Evolutionary conservation across 2,797 vertebrate species (phyloP), one percentile per base, ranked within the genome.

Genomic region (Prionace glauca): DNA sequence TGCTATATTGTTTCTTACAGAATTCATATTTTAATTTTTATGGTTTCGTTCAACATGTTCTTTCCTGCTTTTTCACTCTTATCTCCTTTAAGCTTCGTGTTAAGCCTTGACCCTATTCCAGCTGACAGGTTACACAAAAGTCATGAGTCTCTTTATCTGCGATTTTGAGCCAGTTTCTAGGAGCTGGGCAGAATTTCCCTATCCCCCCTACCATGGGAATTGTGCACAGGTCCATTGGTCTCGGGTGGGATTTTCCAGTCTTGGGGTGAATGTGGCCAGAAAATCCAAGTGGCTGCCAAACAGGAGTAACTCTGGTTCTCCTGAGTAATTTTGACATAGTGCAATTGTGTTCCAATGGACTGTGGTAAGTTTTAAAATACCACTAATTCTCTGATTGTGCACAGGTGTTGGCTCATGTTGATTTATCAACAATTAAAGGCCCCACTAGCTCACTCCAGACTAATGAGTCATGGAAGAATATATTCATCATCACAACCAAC

Each of bases 401-500:
- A 32, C 8, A 88, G 11, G 26, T 88, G 9, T 32, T 26, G 26
- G 7, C n/a, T 50, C 45, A 87, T 26, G 26, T 0, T 90, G 7
- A 32, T 16, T 60, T 90, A 90, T 62, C 87, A 62, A 18, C 22
- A 87, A 26, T 56, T 90, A 56, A 62, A 62, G 62, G 45, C 29
- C 29, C 87, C n/a, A 90, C 12, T 90, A 26, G 0, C 24, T 87
- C 50, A 50, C 56, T 60, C 29, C 62, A 32, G 56, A 50, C 11
- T 50, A 3, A 26, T 18, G 56, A 62, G 12, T 90, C 16, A 10
- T 88, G 72, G 11, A 32, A 79, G 74, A 16, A 56, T 56, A 29
- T 90, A 62, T 62, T 90, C 87, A 90, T 90, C 87, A 90, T 62
- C 29, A 90, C 62, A 90, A 90, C 87, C 12, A 32, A 62, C 50